Evolutionary conservation across 2,888 invertebrate species (phyloP).

Genomic region (Drosophila siamana): DNA sequence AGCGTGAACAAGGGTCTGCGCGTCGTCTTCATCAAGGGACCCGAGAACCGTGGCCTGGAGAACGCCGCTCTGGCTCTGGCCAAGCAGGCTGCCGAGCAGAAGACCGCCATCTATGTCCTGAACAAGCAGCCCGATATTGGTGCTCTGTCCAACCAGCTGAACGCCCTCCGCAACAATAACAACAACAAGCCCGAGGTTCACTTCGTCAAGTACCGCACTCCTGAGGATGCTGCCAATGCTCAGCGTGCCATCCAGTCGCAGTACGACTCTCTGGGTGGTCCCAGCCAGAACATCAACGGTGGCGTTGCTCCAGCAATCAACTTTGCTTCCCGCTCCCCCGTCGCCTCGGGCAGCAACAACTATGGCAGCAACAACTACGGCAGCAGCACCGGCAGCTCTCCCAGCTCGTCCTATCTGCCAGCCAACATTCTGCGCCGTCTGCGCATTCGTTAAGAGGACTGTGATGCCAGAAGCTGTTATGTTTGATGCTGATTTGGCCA

Average conservation of each 20-base stretch:
- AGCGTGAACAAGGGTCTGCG: constrained; percentile 76
- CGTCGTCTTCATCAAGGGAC: constrained; percentile 84
- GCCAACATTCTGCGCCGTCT: constrained; percentile 77
- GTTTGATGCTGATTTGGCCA: constrained; percentile 35
- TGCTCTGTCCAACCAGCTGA: constrained; percentile 73
- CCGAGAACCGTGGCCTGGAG: constrained; percentile 80
- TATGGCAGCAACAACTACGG: constrained; percentile 32
- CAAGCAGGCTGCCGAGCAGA: constrained; percentile 76
- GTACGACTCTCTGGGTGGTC: constrained; percentile 77
- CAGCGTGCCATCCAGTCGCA: constrained; percentile 79
- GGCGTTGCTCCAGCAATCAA: constrained; percentile 81
- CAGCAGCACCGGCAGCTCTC: constrained; percentile 40
- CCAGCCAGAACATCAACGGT: constrained; percentile 72
- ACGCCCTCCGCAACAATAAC: constrained; percentile 63
- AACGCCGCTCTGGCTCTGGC: constrained; percentile 79
- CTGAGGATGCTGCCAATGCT: constrained; percentile 81
- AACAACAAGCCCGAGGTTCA: constrained; percentile 82
- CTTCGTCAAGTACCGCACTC: constrained; percentile 83
- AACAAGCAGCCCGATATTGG: constrained; percentile 79
- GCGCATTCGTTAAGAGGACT: constrained; percentile 68
- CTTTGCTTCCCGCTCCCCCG: constrained; percentile 73
- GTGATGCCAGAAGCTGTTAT: background rate
- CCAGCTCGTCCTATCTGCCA: constrained; percentile 68
- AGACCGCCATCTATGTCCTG: constrained; percentile 80
- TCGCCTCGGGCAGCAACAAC: constrained; percentile 21